phyloP scores from a whole-genome alignment of 2,888 invertebrate species.

The Dasysyrphus tricinctus region DNA sequence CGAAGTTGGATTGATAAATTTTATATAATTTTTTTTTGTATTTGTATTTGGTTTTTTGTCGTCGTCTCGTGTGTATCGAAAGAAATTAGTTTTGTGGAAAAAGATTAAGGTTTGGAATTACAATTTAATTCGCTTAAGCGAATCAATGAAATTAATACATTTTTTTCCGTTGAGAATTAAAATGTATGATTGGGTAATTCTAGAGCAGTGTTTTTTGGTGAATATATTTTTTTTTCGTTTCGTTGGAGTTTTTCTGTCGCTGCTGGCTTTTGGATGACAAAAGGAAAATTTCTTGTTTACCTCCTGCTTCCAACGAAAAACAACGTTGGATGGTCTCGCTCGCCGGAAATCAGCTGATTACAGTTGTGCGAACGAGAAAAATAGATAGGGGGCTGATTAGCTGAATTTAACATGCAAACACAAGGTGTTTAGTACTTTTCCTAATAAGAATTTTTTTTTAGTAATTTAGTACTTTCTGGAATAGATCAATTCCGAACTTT shows the following conservation, averaged over 20 bases:
- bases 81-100: slow-evolving; percentile 30
- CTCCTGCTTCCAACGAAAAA: slow-evolving; percentile 74
- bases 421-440: slow-evolving; percentile 49
- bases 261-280: slow-evolving; percentile 66
- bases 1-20: slow-evolving; percentile 43
- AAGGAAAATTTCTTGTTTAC: slow-evolving; percentile 75
- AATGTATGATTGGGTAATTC: slow-evolving; percentile 44
- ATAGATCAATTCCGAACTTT: background rate
- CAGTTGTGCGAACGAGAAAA: slow-evolving; percentile 67
- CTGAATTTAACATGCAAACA: slow-evolving; percentile 53
- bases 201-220: slow-evolving; percentile 48
- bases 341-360: slow-evolving; percentile 76
- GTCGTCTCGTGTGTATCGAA: slow-evolving; percentile 34
- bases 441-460: slow-evolving; percentile 15
- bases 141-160: slow-evolving; percentile 62
- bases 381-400: slow-evolving; percentile 56
- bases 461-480: slow-evolving; percentile 1
- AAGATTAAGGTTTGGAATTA: slow-evolving; percentile 23
- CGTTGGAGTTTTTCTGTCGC: slow-evolving; percentile 65
- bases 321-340: slow-evolving; percentile 64
- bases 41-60: slow-evolving; percentile 35
- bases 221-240: slow-evolving; percentile 53
- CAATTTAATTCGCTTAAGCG: slow-evolving; percentile 22
- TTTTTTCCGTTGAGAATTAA: slow-evolving; percentile 39
- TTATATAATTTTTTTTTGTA: slow-evolving; percentile 65